Base-by-base conservation (phyloP, 2,888 invertebrate species). In the Monoplex corrugatus region DNA sequence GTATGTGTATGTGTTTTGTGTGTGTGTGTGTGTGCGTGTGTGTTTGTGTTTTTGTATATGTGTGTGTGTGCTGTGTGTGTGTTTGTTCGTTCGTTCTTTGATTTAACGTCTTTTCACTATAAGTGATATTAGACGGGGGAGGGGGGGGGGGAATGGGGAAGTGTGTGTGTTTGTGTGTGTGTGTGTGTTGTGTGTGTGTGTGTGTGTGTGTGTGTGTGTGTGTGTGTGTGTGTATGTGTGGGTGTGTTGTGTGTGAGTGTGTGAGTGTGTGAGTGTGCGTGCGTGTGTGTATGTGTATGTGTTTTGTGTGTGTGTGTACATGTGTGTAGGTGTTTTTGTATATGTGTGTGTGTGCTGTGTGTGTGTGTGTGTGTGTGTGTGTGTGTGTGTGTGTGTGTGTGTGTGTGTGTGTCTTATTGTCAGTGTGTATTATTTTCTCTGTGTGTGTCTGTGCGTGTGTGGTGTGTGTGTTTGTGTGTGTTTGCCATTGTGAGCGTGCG, bases 241-340 rank as follows among this genome's bases (percentile, higher is more conserved):
- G 10, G 68, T 68, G 68, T 68, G 68, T 68, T 43, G 80, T 43
- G 80, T 43, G 1, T 80, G 43, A 1, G 72, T 68, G 68, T 68
- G 68, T 68, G 68, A 19, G 68, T 68, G 78, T 78, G 78, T 78
- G 78, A 40, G 78, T 78, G 78, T 78, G n/a, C 38, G 75, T 35
- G 75, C 38, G 38, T 75, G 75, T 75, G 75, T 35, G 75, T 35
- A 8, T 32, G 35, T 19, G 68, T 28, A 28, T 68, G 68, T 28
- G 68, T 68, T 10, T 5, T 68, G 68, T 68, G 68, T 28, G 68
- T 28, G 68, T 68, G 68, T 28, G 68, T 68, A 28, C 68, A 28
- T 68, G 68, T 28, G 68, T 68, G 68, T 68, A 5, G 16, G 28
- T 68, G 68, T 68, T 13, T 68, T 5, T 68, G 68, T 23, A 5